A percentile compares a stretch with the other conserved stretches of the same genome.
Conservation (phyloP, 2,797 vertebrate species). For the Cynodonichthys magdalenae region DNA sequence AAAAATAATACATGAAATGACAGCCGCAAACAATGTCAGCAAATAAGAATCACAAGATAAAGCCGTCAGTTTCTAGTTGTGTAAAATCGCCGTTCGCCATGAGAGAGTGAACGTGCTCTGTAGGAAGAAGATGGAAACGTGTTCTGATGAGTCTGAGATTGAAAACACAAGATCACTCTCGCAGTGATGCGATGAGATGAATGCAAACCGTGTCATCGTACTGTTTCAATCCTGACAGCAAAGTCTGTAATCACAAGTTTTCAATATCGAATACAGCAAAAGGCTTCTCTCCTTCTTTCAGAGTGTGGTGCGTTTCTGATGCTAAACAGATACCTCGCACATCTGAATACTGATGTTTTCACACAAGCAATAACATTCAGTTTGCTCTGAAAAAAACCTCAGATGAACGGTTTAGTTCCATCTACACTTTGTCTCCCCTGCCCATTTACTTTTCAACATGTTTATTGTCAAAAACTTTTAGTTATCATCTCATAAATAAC, state of each 20-base stretch:
- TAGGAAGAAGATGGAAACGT: background rate
- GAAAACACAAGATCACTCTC: background rate
- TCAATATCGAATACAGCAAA: background rate
- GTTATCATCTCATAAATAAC: too few species aligned
- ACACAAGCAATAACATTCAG: too few species aligned
- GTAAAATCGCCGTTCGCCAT: background rate
- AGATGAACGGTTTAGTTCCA: too few species aligned
- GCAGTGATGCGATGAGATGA: background rate
- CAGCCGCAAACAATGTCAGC: background rate
- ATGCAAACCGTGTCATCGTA: background rate
- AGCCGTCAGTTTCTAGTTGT: background rate
- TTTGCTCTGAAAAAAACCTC: too few species aligned
- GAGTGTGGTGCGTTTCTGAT: background rate
- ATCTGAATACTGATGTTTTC: too few species aligned
- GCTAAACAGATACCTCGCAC: background rate
- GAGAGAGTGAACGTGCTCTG: background rate
- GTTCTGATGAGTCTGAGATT: background rate
- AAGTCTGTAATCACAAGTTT: background rate
- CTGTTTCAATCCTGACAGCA: background rate
- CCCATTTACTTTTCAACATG: too few species aligned
- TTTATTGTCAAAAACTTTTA: too few species aligned
- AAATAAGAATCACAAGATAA: background rate
- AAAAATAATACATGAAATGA: background rate
- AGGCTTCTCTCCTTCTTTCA: background rate
- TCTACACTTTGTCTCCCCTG: too few species aligned